Conservation (phyloP, 2,113 vertebrate species). For the Salvelinus alpinus region DNA sequence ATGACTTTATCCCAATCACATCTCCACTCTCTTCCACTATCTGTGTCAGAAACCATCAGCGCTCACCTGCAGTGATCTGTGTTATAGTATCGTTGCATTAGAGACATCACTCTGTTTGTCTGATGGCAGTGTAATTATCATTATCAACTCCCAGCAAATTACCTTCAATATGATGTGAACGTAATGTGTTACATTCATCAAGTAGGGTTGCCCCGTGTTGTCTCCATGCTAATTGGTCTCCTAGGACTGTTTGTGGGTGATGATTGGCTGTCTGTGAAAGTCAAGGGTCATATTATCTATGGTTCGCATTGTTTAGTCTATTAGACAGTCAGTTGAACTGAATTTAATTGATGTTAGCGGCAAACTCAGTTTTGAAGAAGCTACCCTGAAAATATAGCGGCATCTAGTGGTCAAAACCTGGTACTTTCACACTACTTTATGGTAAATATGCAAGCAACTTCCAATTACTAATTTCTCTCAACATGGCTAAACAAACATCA, state of each 20-base stretch:
- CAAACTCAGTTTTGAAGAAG: too few species aligned
- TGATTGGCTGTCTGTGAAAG: constrained; percentile 50
- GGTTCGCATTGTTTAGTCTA: constrained; percentile 58
- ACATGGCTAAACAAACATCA: too few species aligned
- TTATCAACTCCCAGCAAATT: constrained; percentile 23
- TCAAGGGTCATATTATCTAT: constrained; percentile 46
- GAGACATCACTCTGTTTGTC: constrained; percentile 15
- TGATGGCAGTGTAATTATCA: background rate
- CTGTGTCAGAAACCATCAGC: constrained; percentile 3
- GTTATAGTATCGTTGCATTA: background rate
- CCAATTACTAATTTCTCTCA: too few species aligned
- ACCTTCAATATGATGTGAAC: constrained; percentile 38
- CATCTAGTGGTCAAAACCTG: too few species aligned
- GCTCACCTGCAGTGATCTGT: constrained; percentile 7
- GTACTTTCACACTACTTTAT: background rate
- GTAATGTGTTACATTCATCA: constrained; percentile 42
- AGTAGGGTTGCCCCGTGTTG: constrained; percentile 9
- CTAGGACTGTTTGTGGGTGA: constrained; percentile 8
- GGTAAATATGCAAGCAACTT: too few species aligned
- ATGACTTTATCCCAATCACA: background rate
- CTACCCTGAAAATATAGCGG: too few species aligned
- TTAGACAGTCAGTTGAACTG: constrained; percentile 62
- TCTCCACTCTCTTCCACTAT: constrained; percentile 1
- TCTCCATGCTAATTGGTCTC: constrained; percentile 33
- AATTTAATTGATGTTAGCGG: constrained; percentile 40